These are phyloP conservation scores for Prietella phreatophila DNA, from an alignment of 2,113 vertebrate genomes.

Conservation along the genomic window DNA sequence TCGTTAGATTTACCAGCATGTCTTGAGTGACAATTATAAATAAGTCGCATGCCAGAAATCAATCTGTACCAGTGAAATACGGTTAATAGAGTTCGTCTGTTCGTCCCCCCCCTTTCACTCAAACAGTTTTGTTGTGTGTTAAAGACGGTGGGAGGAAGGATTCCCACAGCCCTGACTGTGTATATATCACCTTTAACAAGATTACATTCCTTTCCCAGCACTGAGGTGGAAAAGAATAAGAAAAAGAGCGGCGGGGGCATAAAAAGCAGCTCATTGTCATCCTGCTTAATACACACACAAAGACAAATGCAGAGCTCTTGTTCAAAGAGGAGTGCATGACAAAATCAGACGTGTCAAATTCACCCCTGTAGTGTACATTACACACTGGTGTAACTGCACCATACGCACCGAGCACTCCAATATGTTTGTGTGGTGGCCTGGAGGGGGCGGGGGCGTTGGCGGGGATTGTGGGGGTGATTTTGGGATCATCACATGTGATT, in stretches of 20 bases:
- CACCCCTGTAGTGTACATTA: conserved; percentile 3
- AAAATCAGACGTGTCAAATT: conserved; percentile 1
- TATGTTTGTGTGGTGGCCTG: background rate
- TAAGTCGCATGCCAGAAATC: conserved; percentile 42
- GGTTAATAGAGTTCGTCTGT: conserved; percentile 51
- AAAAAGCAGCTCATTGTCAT: conserved; percentile 25
- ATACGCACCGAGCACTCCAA: background rate
- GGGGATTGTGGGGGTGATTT: no score
- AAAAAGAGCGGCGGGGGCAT: conserved; percentile 13
- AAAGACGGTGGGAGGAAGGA: conserved; percentile 40
- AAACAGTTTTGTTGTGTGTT: background rate
- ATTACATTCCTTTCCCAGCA: conserved; percentile 61
- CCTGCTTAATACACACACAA: conserved; percentile 18
- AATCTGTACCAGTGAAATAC: conserved; percentile 44
- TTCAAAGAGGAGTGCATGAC: conserved; percentile 24
- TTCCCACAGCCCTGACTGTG: conserved; percentile 47
- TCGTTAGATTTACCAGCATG: conserved; percentile 45
- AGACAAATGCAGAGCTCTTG: conserved; percentile 35
- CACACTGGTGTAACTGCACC: background rate
- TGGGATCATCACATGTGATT: no score
- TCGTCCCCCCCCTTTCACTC: no score
- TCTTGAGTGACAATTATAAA: conserved; percentile 34
- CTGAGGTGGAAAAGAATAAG: conserved; percentile 58
- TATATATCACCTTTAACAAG: conserved; percentile 66
- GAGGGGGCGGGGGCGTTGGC: no score